phyloP scores from a whole-genome alignment of 2,888 invertebrate species.

The Netelia fuscicornis region DNA sequence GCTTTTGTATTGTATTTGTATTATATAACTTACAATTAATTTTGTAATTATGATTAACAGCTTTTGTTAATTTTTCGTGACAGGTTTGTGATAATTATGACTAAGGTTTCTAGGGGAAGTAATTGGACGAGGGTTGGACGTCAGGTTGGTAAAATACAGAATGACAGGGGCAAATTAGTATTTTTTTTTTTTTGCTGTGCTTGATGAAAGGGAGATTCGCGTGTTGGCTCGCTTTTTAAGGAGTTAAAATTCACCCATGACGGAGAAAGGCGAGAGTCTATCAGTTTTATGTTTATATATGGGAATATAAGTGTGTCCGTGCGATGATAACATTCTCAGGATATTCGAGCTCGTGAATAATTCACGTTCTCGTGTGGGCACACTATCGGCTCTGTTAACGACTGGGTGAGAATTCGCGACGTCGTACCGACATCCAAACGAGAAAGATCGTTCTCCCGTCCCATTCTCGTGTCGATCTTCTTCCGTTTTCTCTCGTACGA shows the following conservation, averaged over 20 bases:
- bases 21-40: no score
- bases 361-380: slow-evolving; percentile 43
- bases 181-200: no score
- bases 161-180: no score
- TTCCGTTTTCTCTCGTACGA: not conserved
- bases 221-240: not conserved
- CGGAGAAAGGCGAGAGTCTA: not conserved
- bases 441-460: slow-evolving; percentile 26
- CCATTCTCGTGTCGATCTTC: slow-evolving; percentile 1
- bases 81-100: not conserved
- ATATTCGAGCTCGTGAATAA: slow-evolving; percentile 50
- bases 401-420: not conserved
- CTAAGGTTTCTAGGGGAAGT: slow-evolving; percentile 1
- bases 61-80: not conserved
- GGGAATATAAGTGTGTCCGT: not conserved
- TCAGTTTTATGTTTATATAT: not conserved
- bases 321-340: slow-evolving; percentile 21
- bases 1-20: not conserved
- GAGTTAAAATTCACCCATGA: slow-evolving; percentile 15
- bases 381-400: slow-evolving; percentile 43
- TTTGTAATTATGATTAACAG: no score
- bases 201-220: not conserved
- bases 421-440: slow-evolving; percentile 45
- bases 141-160: slow-evolving; percentile 5
- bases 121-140: not conserved